Evolutionary conservation across 2,113 vertebrate species (phyloP).

Genomic region (Aleadryas rufinucha): DNA sequence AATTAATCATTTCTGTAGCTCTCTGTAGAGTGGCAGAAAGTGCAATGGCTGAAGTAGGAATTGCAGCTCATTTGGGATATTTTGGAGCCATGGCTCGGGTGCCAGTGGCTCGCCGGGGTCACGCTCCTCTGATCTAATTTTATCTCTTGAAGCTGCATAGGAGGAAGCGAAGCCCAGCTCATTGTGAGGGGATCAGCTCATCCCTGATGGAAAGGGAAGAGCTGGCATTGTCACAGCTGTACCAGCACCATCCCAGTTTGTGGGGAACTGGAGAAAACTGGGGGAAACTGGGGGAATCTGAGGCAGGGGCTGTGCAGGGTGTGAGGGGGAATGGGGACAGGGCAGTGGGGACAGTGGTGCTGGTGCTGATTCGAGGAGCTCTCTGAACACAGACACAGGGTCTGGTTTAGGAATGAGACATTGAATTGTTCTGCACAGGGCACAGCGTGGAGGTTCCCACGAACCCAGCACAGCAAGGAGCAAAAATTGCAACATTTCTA

Average conservation of each 20-base stretch:
- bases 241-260: neutral
- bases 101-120: neutral
- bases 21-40: neutral
- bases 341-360: too few relatives aligned
- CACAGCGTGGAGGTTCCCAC: neutral
- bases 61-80: neutral
- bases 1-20: neutral
- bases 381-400: neutral
- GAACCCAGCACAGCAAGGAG: neutral
- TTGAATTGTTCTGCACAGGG: too few relatives aligned
- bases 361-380: neutral
- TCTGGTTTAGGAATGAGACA: neutral
- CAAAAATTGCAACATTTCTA: neutral
- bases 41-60: neutral
- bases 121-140: neutral
- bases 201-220: neutral
- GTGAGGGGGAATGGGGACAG: too few relatives aligned
- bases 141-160: neutral
- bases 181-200: neutral
- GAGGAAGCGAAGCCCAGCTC: neutral
- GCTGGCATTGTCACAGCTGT: neutral
- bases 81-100: neutral
- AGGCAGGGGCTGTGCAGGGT: neutral
- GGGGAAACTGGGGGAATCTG: neutral
- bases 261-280: neutral